Conservation (phyloP, 2,888 invertebrate genomes). For the Rhagophthalmus giganteus region DNA sequence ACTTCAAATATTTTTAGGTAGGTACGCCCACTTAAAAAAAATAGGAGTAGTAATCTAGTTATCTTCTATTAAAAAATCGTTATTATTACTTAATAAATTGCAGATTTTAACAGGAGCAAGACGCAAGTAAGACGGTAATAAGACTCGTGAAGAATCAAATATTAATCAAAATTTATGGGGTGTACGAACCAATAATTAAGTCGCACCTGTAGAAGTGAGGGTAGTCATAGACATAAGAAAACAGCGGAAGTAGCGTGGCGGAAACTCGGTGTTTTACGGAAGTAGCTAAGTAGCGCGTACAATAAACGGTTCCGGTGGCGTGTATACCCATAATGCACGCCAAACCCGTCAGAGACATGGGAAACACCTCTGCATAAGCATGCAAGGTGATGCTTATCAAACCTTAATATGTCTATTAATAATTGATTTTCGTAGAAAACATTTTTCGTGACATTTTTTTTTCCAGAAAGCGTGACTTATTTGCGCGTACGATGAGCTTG, state of each 20-base stretch:
- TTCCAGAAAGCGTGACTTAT: slow-evolving; percentile 29
- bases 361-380: slow-evolving; percentile 36
- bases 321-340: slow-evolving; percentile 44
- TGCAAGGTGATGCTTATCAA: slow-evolving; percentile 37
- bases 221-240: slow-evolving; percentile 45
- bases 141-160: too few relatives aligned
- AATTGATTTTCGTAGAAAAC: slow-evolving; percentile 36
- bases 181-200: slow-evolving; percentile 35
- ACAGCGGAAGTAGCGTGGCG: slow-evolving; percentile 53
- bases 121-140: too few relatives aligned
- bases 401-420: slow-evolving; percentile 36
- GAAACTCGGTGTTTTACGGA: slow-evolving; percentile 55
- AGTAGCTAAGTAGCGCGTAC: slow-evolving; percentile 56
- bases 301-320: slow-evolving; percentile 57
- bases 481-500: slow-evolving; percentile 13
- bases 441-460: slow-evolving; percentile 20
- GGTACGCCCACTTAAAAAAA: too few relatives aligned
- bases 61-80: too few relatives aligned
- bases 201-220: slow-evolving; percentile 44
- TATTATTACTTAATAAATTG: too few relatives aligned
- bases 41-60: too few relatives aligned
- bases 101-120: too few relatives aligned
- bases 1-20: too few relatives aligned
- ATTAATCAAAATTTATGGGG: slow-evolving; percentile 9
- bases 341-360: slow-evolving; percentile 35